Percentiles rank a stretch among this genome's conserved stretches.
Evolutionary conservation across 2,113 vertebrate species (phyloP).

Genomic region (Marmota monax): DNA sequence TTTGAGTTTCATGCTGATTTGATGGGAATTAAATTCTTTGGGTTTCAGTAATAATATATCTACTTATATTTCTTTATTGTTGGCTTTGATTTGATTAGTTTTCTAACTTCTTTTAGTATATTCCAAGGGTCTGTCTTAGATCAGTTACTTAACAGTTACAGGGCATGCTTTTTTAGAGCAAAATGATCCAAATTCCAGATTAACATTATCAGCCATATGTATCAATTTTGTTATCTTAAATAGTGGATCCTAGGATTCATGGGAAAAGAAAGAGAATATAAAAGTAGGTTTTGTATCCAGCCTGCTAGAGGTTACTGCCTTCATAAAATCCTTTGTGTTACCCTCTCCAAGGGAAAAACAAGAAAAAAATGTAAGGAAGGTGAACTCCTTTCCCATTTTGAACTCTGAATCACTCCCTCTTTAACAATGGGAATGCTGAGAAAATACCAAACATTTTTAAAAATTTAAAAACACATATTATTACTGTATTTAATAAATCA

Average conservation of each 20-base stretch:
- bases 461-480: neutral
- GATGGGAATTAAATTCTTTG: slow-evolving; percentile 78
- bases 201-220: slow-evolving; percentile 17
- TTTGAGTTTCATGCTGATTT: slow-evolving; percentile 83
- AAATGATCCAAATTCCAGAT: slow-evolving; percentile 57
- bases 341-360: neutral
- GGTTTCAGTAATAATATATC: slow-evolving; percentile 79
- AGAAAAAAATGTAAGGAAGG: slow-evolving; percentile 3
- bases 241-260: neutral
- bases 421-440: neutral
- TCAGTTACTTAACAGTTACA: slow-evolving; percentile 60
- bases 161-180: slow-evolving; percentile 54
- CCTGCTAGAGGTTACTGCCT: neutral
- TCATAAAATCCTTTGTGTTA: neutral
- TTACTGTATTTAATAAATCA: neutral
- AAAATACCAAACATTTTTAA: slow-evolving; percentile 17
- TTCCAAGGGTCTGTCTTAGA: slow-evolving; percentile 70
- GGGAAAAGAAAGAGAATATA: neutral
- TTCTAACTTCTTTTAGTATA: slow-evolving; percentile 68
- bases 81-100: slow-evolving; percentile 76
- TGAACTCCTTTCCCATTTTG: neutral
- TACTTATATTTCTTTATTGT: slow-evolving; percentile 63
- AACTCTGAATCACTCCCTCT: neutral
- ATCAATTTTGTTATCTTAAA: neutral
- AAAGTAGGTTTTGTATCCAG: neutral